Percentiles rank a stretch among this genome's conserved stretches.
phyloP scores from a whole-genome alignment of 2,888 invertebrate genomes.

The Brachyopa scutellaris region DNA sequence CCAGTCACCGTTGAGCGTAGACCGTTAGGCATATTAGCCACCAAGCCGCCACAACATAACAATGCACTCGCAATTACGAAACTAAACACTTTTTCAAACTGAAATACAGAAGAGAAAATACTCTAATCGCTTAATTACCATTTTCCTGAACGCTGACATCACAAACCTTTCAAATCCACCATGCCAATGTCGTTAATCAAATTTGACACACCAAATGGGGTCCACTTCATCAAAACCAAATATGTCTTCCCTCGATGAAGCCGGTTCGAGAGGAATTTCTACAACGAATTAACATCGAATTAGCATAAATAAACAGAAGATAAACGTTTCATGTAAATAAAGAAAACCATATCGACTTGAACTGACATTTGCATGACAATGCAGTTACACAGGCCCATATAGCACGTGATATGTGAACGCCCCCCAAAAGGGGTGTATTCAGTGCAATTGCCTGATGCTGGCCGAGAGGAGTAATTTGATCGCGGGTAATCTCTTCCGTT shows the following conservation, averaged over 20 bases:
- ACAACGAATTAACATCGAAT: conserved; percentile 59
- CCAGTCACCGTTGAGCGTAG: not conserved
- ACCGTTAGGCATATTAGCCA: conserved; percentile 51
- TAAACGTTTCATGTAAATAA: conserved; percentile 39
- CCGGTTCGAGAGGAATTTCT: conserved; percentile 17
- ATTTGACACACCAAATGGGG: conserved; percentile 53
- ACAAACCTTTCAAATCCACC: conserved; percentile 47
- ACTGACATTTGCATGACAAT: conserved; percentile 57
- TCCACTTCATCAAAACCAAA: conserved; percentile 24
- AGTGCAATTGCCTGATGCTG: not conserved
- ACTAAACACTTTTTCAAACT: conserved; percentile 18
- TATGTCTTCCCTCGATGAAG: not conserved
- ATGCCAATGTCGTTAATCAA: conserved; percentile 60
- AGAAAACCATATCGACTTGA: conserved; percentile 13
- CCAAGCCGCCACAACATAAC: conserved; percentile 6
- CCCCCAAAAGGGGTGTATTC: conserved; percentile 28
- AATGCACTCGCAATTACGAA: conserved; percentile 39
- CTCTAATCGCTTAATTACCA: conserved; percentile 68
- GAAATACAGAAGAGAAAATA: conserved; percentile 31
- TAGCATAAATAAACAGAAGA: conserved; percentile 65
- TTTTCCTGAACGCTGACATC: conserved; percentile 51
- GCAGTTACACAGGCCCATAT: conserved; percentile 38
- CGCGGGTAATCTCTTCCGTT: conserved; percentile 59
- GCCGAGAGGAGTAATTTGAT: conserved; percentile 50
- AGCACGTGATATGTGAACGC: conserved; percentile 50